These are phyloP conservation scores for Papilio elwesi DNA, from an alignment of 2,888 invertebrate genomes.

Conservation along the genomic window DNA sequence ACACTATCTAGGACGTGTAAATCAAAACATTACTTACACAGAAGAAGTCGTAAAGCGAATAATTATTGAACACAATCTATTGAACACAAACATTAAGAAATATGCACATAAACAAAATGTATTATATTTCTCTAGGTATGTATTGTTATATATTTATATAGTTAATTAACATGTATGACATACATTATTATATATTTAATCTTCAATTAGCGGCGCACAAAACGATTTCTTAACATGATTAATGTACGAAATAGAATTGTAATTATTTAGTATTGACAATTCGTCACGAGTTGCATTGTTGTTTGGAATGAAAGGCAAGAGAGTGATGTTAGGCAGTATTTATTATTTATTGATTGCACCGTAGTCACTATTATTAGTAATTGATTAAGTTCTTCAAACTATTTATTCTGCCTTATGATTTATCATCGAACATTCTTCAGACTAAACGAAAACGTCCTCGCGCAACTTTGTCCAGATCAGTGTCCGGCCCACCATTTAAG, in stretches of 20 bases:
- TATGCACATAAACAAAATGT: constrained; percentile 23
- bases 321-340: constrained; percentile 18
- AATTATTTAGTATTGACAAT: constrained; percentile 32
- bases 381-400: no score
- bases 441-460: no score
- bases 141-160: neutral
- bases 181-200: constrained; percentile 25
- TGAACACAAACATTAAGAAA: neutral
- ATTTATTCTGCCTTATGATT: no score
- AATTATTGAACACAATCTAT: constrained; percentile 20
- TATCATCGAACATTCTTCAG: no score
- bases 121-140: constrained; percentile 27
- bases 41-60: constrained; percentile 14
- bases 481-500: no score
- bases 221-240: constrained; percentile 40
- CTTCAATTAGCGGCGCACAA: constrained; percentile 32
- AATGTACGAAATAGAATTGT: constrained; percentile 36
- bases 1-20: neutral
- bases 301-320: constrained; percentile 3
- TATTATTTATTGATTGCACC: neutral
- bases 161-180: no score
- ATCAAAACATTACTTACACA: constrained; percentile 5
- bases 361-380: no score
- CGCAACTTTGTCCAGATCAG: no score
- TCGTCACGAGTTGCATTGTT: constrained; percentile 31